Base-by-base conservation (phyloP, 2,113 vertebrate genomes). In the Carassius gibelio region DNA sequence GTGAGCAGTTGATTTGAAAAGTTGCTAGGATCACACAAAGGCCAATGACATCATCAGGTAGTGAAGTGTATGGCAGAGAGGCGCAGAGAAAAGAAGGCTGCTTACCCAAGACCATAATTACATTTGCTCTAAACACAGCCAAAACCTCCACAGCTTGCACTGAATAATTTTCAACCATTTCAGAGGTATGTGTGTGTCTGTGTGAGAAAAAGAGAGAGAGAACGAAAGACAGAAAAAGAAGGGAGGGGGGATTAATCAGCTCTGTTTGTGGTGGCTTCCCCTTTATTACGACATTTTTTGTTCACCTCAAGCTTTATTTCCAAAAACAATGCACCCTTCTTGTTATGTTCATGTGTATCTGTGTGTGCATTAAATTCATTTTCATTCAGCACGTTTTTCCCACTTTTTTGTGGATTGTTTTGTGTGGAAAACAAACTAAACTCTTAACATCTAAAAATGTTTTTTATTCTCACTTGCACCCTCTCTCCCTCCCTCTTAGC, bases 51-150 rank as follows among this genome's bases (percentile, higher is more conserved):
- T 96, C 95, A 96, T 94, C 93, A 94, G 94, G 95, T 96, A 95
- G 97, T 96, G 95, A 95, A 96, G 94, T 93, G 94, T 91, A 88
- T 75, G 89, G 89, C 91, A 94, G 30, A 84, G 57, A 95, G 93
- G 93, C 94, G 93, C 95, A 92, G 91, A 38, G 34, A 66, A 81
- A 93, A 96, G 95, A 84, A 91, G 95, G 91, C 91, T 93, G 94
- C 96, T 97, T 94, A 95, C 96, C 94, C 94, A 96, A 96, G 95
- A 90, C 94, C 95, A 94, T 97, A 96, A 97, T 97, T 96, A 97
- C 96, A 96, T 96, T 97, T 97, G 94, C 92, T 91, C 94, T 96
- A 96, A 96, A 97, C 95, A 95, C 95, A 95, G 94, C 94, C 93
- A 95, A 96, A 95, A 96, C 92, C 95, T 96, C 95, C 94, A 95